Conservation (phyloP, 2,888 invertebrate species). For the Lacanobia oleracea region DNA sequence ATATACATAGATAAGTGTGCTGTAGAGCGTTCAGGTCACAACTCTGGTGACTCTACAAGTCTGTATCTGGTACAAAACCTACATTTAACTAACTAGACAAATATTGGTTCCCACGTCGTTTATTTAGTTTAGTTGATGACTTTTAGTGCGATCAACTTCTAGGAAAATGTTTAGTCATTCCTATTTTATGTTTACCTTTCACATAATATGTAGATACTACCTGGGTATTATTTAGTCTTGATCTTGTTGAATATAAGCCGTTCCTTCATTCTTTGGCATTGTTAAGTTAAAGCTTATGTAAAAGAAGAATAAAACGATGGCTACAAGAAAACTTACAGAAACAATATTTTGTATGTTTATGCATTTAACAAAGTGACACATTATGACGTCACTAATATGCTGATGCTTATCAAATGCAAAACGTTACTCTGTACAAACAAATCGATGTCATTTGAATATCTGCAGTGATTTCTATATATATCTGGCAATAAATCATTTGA, state of each 20-base stretch:
- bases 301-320: neutral
- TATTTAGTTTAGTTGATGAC: constrained; percentile 50
- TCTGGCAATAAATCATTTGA: constrained; percentile 81
- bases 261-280: neutral
- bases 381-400: constrained; percentile 35
- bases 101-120: constrained; percentile 52
- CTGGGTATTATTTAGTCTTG: neutral
- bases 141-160: constrained; percentile 45
- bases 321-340: neutral
- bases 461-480: constrained; percentile 67
- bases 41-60: constrained; percentile 22
- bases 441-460: constrained; percentile 60
- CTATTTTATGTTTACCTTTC: constrained; percentile 19
- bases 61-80: constrained; percentile 28
- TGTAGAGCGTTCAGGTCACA: constrained; percentile 35
- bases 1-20: constrained; percentile 14
- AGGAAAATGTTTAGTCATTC: constrained; percentile 46
- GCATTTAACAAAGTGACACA: constrained; percentile 17
- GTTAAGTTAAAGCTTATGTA: neutral
- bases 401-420: constrained; percentile 14
- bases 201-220: neutral
- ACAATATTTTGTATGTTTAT: neutral
- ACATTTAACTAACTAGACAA: constrained; percentile 30
- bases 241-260: constrained; percentile 11
- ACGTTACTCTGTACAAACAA: constrained; percentile 27